phyloP scores from a whole-genome alignment of 2,113 vertebrate genomes.

The Festucalex cinctus region DNA sequence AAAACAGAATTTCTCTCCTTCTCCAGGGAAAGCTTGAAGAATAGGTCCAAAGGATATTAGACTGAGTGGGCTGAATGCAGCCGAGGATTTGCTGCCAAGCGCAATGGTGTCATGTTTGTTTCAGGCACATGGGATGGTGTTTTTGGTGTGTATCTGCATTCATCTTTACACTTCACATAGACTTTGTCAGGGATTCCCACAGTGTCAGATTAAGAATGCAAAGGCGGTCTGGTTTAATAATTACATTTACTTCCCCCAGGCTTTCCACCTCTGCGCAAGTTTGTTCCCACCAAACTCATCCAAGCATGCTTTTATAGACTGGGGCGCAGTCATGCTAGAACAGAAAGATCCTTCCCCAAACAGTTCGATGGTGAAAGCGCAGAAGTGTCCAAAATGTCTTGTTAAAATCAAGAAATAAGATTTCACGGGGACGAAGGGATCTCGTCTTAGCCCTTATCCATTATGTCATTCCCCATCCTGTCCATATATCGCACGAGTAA shows the following conservation, averaged over 20 bases:
- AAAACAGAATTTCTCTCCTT: constrained; percentile 43
- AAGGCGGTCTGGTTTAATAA: background rate
- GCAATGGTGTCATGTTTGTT: background rate
- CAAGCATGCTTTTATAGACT: background rate
- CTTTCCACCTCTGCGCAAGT: background rate
- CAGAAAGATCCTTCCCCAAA: background rate
- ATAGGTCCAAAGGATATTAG: constrained; percentile 41
- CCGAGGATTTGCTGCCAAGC: constrained; percentile 24
- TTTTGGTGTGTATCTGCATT: background rate
- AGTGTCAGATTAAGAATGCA: background rate
- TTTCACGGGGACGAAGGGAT: background rate
- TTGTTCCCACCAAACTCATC: background rate
- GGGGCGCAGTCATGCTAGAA: background rate
- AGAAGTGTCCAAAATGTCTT: background rate
- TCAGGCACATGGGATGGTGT: background rate
- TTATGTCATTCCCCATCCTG: background rate
- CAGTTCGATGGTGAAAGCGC: background rate
- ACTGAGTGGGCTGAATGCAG: constrained; percentile 26
- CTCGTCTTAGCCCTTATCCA: background rate
- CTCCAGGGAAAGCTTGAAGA: constrained; percentile 34
- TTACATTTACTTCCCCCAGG: background rate
- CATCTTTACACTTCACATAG: background rate
- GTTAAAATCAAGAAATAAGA: background rate
- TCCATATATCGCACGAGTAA: background rate
- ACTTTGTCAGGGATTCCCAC: background rate